These are phyloP conservation scores for Temnothorax rugatulus DNA, from an alignment of 2,888 invertebrate species.

Conservation along the genomic window DNA sequence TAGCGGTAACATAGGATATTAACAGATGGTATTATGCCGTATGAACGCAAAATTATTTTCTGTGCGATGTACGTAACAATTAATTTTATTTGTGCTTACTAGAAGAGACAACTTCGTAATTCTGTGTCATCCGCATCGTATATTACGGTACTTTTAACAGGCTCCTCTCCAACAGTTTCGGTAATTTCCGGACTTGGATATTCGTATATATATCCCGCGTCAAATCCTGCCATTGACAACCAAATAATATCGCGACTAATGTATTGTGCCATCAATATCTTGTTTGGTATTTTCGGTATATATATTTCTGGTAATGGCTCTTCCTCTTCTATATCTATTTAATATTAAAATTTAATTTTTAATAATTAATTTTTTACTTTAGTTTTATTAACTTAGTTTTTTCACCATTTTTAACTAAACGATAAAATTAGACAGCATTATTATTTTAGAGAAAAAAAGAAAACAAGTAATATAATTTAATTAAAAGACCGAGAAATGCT, in stretches of 20 bases:
- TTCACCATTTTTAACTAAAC: neutral
- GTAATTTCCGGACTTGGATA: constrained; percentile 80
- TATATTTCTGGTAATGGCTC: constrained; percentile 86
- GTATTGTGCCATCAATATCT: constrained; percentile 88
- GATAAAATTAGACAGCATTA: neutral
- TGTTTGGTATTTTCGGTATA: constrained; percentile 88
- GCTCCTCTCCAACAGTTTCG: constrained; percentile 85
- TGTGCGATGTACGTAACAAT: neutral
- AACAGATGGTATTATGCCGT: neutral
- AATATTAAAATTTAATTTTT: neutral
- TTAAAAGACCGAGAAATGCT: constrained; percentile 87
- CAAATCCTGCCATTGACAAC: constrained; percentile 89
- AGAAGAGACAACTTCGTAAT: constrained; percentile 87
- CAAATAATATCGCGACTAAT: constrained; percentile 87
- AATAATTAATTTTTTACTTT: constrained; percentile 7
- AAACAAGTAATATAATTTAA: constrained; percentile 45
- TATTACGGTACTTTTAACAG: constrained; percentile 86
- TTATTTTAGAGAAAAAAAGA: neutral
- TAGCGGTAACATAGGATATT: constrained; percentile 31
- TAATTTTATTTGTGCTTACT: constrained; percentile 84
- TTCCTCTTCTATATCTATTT: constrained; percentile 88
- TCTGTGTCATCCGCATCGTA: constrained; percentile 88
- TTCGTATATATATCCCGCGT: constrained; percentile 91
- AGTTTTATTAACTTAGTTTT: neutral
- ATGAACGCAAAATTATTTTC: neutral